Evolutionary conservation across 2,888 invertebrate genomes (phyloP), one percentile per base, ranked within the genome.

Genomic region (Andrena dorsata): DNA sequence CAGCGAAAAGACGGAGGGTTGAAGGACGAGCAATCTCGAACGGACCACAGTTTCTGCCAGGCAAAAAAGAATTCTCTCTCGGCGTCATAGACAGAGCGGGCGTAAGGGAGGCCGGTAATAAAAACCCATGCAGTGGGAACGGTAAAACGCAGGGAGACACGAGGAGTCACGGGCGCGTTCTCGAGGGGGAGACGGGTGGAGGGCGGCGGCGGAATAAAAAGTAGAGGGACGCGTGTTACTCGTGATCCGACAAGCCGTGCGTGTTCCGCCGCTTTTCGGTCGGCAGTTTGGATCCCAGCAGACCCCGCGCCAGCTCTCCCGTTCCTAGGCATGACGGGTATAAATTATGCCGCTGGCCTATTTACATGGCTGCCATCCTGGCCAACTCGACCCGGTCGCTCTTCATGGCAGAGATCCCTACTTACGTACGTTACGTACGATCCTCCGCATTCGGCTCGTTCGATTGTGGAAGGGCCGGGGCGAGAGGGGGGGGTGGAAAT

Each of bases 341-440:
- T 92, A 91, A 92, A 92, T 92, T 92, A 92, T 91, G 90, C 89
- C 88, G 87, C 82, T 92, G 92, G 90, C 92, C 92, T 91, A 92
- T 92, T 92, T 92, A 91, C 92, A 90, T 90, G 87, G 86, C 84
- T 88, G 87, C 87, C 85, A 86, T 82, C 86, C 81, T 85, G 86
- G 88, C 90, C 80, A 79, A 86, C 80, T 86, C 88, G 82, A 87
- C 86, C 85, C 73, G 83, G 70, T 72, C 74, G 81, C 87, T 86
- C 80, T 86, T 88, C 83, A 77, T 73, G 76, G 75, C 88, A 85
- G 85, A 87, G 80, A 88, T 88, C 81, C 61, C 80, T 88, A 88
- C 85, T 87, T 85, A 78, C 82, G 77, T 80, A 83, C 76, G 56
- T 72, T 82, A 86, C 85, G 86, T 85, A 72, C 75, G 83, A 73